Evolutionary conservation across 2,888 invertebrate species (phyloP).

Genomic region (Cephonodes hylas): DNA sequence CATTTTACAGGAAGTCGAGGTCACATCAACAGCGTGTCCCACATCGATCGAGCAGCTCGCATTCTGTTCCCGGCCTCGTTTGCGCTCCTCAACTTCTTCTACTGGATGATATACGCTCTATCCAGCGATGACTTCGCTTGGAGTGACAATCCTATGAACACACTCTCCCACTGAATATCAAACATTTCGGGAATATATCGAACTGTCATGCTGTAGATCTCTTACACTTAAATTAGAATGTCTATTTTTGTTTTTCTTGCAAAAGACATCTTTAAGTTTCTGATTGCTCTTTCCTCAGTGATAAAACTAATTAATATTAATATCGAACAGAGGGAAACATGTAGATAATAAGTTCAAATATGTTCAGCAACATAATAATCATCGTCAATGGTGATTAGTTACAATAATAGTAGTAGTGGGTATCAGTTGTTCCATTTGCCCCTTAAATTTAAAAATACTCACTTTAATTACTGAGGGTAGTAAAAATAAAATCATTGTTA

Average conservation of each 20-base stretch:
- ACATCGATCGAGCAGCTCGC: slow-evolving; percentile 91
- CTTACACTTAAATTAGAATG: background rate
- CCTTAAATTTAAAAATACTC: too few species aligned
- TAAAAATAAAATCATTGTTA: background rate
- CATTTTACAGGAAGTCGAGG: slow-evolving; percentile 70
- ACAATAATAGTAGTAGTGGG: too few species aligned
- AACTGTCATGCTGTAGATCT: background rate
- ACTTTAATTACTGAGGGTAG: too few species aligned
- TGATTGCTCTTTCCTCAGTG: too few species aligned
- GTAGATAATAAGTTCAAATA: too few species aligned
- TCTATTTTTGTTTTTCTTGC: background rate
- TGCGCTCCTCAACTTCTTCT: slow-evolving; percentile 91
- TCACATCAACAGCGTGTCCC: slow-evolving; percentile 92
- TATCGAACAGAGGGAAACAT: too few species aligned
- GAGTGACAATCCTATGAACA: slow-evolving; percentile 84
- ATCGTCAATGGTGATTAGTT: too few species aligned
- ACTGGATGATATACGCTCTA: slow-evolving; percentile 93
- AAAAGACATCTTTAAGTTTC: background rate
- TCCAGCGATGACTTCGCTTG: slow-evolving; percentile 88
- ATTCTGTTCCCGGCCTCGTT: slow-evolving; percentile 93
- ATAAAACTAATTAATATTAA: too few species aligned
- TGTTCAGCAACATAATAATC: too few species aligned
- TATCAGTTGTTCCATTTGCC: too few species aligned
- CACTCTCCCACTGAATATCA: slow-evolving; percentile 67
- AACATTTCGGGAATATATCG: too few species aligned